Evolutionary conservation across 2,888 invertebrate species (phyloP).

Genomic region (Oscheius sp.): DNA sequence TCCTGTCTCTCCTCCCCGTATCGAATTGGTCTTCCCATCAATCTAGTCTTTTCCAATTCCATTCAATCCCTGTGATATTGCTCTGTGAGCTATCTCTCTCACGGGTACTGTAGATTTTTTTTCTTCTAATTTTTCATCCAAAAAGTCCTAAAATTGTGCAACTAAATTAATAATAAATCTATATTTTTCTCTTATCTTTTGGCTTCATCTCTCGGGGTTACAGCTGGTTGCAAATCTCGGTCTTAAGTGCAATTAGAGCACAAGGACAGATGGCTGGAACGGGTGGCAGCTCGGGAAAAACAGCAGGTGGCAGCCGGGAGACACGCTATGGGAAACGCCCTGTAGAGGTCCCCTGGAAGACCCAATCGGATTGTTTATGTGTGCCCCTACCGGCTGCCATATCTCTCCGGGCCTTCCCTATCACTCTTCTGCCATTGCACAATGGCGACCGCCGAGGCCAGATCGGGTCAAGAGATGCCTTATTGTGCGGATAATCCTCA

Average conservation of each 20-base stretch:
- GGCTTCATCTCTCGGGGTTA: not conserved
- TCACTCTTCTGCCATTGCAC: conserved; percentile 21
- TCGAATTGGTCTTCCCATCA: not conserved
- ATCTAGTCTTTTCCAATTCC: conserved; percentile 6
- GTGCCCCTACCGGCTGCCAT: not conserved
- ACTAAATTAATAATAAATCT: conserved; percentile 8
- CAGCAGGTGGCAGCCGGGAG: conserved; percentile 2
- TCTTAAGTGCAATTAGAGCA: conserved; percentile 19
- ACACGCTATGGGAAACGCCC: not conserved
- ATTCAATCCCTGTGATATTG: conserved; percentile 24
- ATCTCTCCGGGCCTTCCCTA: not conserved
- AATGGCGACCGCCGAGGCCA: conserved; percentile 9
- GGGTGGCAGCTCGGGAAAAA: conserved; percentile 25
- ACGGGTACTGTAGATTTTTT: conserved; percentile 19
- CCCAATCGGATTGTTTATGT: conserved; percentile 3
- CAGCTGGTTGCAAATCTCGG: conserved; percentile 22
- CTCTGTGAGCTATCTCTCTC: conserved; percentile 6
- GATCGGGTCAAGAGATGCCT: conserved; percentile 31
- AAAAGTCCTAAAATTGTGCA: conserved; percentile 11
- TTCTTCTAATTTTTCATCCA: not conserved
- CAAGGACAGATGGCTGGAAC: conserved; percentile 23
- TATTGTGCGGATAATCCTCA: conserved; percentile 15
- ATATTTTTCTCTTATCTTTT: not conserved
- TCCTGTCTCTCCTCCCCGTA: not conserved
- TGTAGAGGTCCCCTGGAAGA: not conserved